Base-by-base conservation (phyloP, 1,140 invertebrate species). In the Drosophila orosa region DNA sequence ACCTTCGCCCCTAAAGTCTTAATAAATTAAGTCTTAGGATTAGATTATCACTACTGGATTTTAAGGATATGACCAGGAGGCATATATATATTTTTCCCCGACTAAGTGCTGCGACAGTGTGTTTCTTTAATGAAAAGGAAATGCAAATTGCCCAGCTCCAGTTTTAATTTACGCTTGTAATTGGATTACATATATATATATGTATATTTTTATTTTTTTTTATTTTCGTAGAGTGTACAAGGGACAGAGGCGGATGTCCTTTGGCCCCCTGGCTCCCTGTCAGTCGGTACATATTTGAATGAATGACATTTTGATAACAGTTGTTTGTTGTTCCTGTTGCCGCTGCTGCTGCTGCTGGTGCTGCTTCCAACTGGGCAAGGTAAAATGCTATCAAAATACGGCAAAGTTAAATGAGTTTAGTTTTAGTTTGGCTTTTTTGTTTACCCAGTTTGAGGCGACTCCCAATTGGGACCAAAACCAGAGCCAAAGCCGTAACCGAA, bases 241-340 rank as follows among this genome's bases (percentile, higher is more conserved):
- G 59, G 47, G 44, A 61, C 45, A 31, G 35, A 27, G 52, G 39
- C 40, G 39, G n/a, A 52, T 73, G 42, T 45, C 65, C 67, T 77
- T 58, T 62, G 74, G 45, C 74, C 50, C 59, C 37, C 50, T 15
- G 50, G 50, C 58, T 25, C 45, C 65, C 22, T 56, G 61, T 54
- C 75, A 76, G 40, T 76, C 45, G 78, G 63, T 87, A 87, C 78
- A 81, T 89, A 80, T 89, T 89, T 89, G 85, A 89, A 89, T 89
- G 84, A 89, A 89, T 89, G 85, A 89, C 84, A 89, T 89, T 89
- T 89, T 89, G 84, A 89, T 89, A 89, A 89, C 85, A 89, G 80
- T 89, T 87, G 74, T 84, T 78, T 81, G 75, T 78, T 59, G 63
- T 71, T 72, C 47, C 65, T 67, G 59, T 65, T 75, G 48, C 40